Base-by-base conservation (phyloP, 2,797 vertebrate species). In the Chaetophractus vellerosus region DNA sequence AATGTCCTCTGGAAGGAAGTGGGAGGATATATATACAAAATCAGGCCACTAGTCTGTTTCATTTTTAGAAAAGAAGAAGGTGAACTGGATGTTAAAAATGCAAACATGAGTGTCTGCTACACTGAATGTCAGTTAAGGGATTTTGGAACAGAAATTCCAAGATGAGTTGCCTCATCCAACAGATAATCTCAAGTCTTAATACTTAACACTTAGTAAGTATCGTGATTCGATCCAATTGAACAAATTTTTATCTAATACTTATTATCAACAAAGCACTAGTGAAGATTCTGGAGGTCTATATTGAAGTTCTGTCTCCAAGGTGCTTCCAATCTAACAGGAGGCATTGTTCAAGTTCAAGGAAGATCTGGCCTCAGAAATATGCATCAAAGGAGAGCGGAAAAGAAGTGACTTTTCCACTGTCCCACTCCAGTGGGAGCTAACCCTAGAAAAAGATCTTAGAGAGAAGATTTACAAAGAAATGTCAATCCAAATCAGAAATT, bases 41-140 rank as follows among this genome's bases (percentile, higher is more conserved):
- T 11, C 1, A 6, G 38, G 10, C 26, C 33, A 48, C 11, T 4
- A 0, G 8, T 52, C 48, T 28, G 4, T 68, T 61, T 24, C 7
- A 19, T 64, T 91, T 84, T n/a, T 76, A 55, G 45, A 72, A 92
- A 93, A n/a, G 24, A 88, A 89, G 61, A 86, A 79, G 79, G 5
- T 9, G 31, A 41, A 24, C 3, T 14, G 74, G 14, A 45, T 10
- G 50, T 11, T 76, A 31, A 78, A 82, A 76, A 36, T n/a, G 23
- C 14, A 38, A 8, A 16, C 19, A 55, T 28, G n/a, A 19, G 15
- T 2, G 1, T 15, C 45, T 24, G 26, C n/a, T 8, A 2, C 5
- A 9, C 28, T 23, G 31, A 11, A 31, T 23, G 31, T 55, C 48
- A 57, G 1, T 31, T 19, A 33, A 74, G n/a, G n/a, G 59, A 87